A percentile compares a stretch with the other conserved stretches of the same genome.
Evolutionary conservation across 2,113 vertebrate species (phyloP).

Genomic region (Halcyon senegalensis): DNA sequence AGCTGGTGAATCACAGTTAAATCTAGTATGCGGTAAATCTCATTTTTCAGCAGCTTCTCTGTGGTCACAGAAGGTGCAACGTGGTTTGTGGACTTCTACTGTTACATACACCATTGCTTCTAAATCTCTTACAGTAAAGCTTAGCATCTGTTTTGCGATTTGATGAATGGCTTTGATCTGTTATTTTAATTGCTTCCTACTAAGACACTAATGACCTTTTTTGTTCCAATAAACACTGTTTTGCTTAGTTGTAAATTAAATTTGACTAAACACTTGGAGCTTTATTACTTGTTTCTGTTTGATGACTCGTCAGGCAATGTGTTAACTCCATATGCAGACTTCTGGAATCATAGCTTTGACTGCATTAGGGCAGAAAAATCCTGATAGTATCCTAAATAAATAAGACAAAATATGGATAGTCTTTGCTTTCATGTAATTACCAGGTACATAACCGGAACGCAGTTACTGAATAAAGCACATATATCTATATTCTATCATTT

Average conservation of each 20-base stretch:
- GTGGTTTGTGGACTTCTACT: conserved; percentile 33
- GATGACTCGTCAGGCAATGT: conserved; percentile 19
- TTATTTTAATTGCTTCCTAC: conserved; percentile 82
- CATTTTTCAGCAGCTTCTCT: conserved; percentile 24
- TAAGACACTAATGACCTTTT: conserved; percentile 83
- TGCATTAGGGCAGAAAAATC: conserved; percentile 22
- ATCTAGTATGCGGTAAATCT: neutral
- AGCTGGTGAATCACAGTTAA: neutral
- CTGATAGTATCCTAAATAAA: conserved; percentile 52
- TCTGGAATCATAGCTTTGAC: conserved; percentile 2
- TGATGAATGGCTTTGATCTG: conserved; percentile 79
- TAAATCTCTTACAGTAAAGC: conserved; percentile 72
- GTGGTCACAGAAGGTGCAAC: conserved; percentile 3
- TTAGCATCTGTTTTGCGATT: conserved; percentile 81
- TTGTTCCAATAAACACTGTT: conserved; percentile 81
- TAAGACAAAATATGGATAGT: conserved; percentile 47
- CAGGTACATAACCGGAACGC: neutral
- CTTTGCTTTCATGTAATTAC: conserved; percentile 35
- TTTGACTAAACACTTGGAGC: conserved; percentile 75
- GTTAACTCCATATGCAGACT: conserved; percentile 41
- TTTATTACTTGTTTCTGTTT: conserved; percentile 67
- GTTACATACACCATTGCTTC: conserved; percentile 50
- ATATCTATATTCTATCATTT: neutral
- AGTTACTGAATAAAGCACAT: conserved; percentile 10
- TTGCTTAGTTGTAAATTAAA: conserved; percentile 81